Conservation (phyloP, 2,797 vertebrate genomes). For the Cyclopterus lumpus region DNA sequence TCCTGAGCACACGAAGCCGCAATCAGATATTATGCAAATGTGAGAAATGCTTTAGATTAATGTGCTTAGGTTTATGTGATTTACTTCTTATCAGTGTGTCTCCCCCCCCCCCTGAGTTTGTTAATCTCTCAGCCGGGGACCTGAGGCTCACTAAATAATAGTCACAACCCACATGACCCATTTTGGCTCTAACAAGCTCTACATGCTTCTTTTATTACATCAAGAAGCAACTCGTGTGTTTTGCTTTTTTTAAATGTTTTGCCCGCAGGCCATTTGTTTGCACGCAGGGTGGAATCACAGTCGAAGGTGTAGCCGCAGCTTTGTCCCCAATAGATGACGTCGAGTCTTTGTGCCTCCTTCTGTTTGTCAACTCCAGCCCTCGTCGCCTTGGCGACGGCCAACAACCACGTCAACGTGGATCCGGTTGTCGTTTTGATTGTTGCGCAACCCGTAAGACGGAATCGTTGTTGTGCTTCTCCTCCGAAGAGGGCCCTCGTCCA, state of each 20-base stretch:
- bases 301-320: conserved; percentile 24
- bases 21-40: conserved; percentile 43
- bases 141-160: conserved; percentile 8
- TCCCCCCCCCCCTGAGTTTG: conserved; percentile 27
- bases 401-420: conserved; percentile 27
- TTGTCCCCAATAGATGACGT: conserved; percentile 29
- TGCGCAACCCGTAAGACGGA: conserved; percentile 34
- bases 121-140: conserved; percentile 40
- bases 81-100: conserved; percentile 29
- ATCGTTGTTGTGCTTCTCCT: not conserved
- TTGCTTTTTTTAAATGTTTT: not conserved
- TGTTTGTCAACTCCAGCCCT: conserved; percentile 65
- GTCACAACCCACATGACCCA: conserved; percentile 18
- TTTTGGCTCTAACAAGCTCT: conserved; percentile 29
- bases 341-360: conserved; percentile 37
- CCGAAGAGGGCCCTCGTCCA: conserved; percentile 3
- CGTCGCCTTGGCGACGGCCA: too few species aligned
- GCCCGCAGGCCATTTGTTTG: not conserved
- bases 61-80: conserved; percentile 35
- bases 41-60: conserved; percentile 25
- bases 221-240: conserved; percentile 9
- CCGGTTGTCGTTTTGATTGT: conserved; percentile 23
- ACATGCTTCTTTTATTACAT: conserved; percentile 3
- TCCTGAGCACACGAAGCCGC: conserved; percentile 28
- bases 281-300: conserved; percentile 8